Base-by-base conservation (phyloP, 2,888 invertebrate species). In the Plagodis dolabraria region DNA sequence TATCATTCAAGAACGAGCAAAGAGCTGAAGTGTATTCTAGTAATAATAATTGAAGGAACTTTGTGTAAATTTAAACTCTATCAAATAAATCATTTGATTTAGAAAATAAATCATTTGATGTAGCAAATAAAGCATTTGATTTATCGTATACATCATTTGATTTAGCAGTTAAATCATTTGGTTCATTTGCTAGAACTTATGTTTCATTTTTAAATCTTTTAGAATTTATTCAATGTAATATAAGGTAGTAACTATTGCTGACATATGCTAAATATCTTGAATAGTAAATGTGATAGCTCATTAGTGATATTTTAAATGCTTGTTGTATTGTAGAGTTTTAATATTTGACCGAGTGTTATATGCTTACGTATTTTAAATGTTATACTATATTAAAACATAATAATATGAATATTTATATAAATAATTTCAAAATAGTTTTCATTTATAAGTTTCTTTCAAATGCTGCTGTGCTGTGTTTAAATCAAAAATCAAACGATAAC, bases 1-100 rank as follows among this genome's bases (percentile, higher is more conserved):
- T 22, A 22, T 22, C 22, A 22, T 22, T 22, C 22, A 22, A 74
- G 68, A 72, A 72, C 69, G 65, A 77, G 85, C 86, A 71, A 68
- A 47, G 77, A 77, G 87, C 83, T 79, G 53, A 76, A 80, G 89
- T 90, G 90, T 91, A 90, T 87, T 70, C 62, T 86, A 90, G 90
- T 90, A 90, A 90, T 90, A 91, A 89, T 73, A 51, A 66, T 50
- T 38, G 63, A 76, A 71, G 40, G 10, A 40, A 40, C 40, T 40
- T 5, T 40, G 7, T 36, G 22, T 22, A 22, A 22, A 22, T 4
- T 22, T 22, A 2, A 22, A 22, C 22, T 22, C 22, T 22, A 22
- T 1, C 22, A 22, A 22, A 22, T 1, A 22, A 22, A 22, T 2
- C 22, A 22, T 22, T 22, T 22, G 22, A 22, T 22, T 22, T 22